Conservation (phyloP, 2,888 invertebrate genomes). For the Acleris emargana region DNA sequence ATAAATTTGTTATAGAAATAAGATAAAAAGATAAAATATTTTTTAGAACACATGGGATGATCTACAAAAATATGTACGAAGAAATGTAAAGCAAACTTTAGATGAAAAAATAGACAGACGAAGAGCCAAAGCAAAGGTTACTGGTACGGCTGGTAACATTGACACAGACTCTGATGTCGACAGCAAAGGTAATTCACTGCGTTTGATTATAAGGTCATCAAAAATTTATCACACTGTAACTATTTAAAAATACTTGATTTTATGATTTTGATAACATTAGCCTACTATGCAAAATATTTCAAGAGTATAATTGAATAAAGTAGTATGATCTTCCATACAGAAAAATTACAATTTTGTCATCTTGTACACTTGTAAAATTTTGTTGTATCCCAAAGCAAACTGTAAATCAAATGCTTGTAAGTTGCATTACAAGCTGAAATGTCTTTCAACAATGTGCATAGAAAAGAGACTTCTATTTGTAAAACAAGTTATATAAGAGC, state of each 20-base stretch:
- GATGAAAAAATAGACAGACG: slow-evolving; percentile 91
- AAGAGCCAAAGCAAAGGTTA: slow-evolving; percentile 73
- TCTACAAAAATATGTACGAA: slow-evolving; percentile 89
- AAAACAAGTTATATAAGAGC: no score
- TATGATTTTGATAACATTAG: neutral
- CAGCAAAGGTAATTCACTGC: slow-evolving; percentile 63
- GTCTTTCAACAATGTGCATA: no score
- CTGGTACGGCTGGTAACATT: slow-evolving; percentile 70
- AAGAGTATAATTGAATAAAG: no score
- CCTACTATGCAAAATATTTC: no score
- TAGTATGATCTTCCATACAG: no score
- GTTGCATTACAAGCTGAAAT: no score
- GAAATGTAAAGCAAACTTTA: slow-evolving; percentile 90
- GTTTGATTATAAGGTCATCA: slow-evolving; percentile 6
- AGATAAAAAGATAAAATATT: neutral
- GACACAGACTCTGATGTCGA: slow-evolving; percentile 80
- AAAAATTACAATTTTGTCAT: no score
- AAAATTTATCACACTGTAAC: no score
- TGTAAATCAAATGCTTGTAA: no score
- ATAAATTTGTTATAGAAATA: neutral
- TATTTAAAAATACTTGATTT: neutral
- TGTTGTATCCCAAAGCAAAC: no score
- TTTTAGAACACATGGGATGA: slow-evolving; percentile 90
- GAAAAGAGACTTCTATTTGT: no score
- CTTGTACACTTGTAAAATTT: no score